Evolutionary conservation across 2,113 vertebrate species (phyloP).

Genomic region (Porphyrio hochstetteri): DNA sequence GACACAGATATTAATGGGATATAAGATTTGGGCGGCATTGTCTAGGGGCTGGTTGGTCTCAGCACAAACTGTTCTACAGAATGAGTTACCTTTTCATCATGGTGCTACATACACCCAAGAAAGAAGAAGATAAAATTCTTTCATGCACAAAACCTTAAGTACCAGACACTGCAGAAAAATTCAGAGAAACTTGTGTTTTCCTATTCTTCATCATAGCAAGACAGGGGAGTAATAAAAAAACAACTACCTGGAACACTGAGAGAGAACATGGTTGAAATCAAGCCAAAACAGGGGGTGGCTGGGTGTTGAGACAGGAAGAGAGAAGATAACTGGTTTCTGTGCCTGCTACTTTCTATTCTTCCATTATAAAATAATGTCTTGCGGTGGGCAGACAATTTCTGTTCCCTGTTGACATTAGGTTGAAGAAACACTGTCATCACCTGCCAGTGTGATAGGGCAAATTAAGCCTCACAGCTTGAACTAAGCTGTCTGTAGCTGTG

Average conservation of each 20-base stretch:
- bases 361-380: background rate
- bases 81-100: background rate
- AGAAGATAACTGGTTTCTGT: background rate
- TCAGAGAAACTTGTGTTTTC: background rate
- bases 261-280: background rate
- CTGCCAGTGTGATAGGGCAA: background rate
- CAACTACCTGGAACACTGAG: background rate
- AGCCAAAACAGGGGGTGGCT: background rate
- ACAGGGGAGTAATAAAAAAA: background rate
- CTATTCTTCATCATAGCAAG: background rate
- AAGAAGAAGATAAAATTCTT: background rate
- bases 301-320: background rate
- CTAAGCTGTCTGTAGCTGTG: background rate
- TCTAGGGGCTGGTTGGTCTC: background rate
- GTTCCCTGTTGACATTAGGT: background rate
- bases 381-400: conserved; percentile 6
- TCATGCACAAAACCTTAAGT: background rate
- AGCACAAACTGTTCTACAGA: background rate
- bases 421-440: conserved; percentile 15
- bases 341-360: background rate
- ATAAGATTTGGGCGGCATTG: background rate
- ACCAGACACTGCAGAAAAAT: background rate
- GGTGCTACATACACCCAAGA: background rate
- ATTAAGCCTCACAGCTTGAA: conserved; percentile 1
- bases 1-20: background rate